phyloP scores from a whole-genome alignment of 2,888 invertebrate species.

The Cephalotes varians region DNA sequence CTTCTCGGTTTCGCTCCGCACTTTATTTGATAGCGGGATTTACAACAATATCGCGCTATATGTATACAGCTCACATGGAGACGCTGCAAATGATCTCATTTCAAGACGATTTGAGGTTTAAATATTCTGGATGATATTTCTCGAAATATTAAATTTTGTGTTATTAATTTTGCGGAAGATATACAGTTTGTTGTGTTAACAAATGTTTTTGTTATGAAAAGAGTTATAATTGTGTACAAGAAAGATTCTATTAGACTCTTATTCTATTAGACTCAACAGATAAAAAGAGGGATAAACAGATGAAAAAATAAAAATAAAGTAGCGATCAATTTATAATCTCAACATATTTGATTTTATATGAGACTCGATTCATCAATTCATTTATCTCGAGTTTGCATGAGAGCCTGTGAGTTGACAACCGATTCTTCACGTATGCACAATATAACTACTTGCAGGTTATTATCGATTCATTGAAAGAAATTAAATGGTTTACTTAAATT shows the following conservation, averaged over 20 bases:
- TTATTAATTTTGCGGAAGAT: background rate
- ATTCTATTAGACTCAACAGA: background rate
- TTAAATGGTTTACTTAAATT: conserved; percentile 7
- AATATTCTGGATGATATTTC: background rate
- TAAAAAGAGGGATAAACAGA: background rate
- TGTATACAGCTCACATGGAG: background rate
- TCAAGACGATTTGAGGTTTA: conserved; percentile 22
- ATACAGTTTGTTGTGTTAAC: background rate
- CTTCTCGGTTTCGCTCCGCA: conserved; percentile 8
- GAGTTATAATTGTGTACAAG: background rate
- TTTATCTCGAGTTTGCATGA: too few relatives aligned
- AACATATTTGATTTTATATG: too few relatives aligned
- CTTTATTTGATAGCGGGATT: conserved; percentile 43
- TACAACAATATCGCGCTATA: conserved; percentile 3
- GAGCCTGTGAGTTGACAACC: conserved; percentile 34
- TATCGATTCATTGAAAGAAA: background rate
- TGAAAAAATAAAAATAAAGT: background rate
- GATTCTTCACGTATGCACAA: background rate
- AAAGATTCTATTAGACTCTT: too few relatives aligned
- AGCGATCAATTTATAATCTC: background rate
- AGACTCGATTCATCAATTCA: too few relatives aligned
- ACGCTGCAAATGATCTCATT: conserved; percentile 6
- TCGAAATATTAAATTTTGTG: background rate
- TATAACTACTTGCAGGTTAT: background rate
- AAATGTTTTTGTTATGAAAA: background rate